Base-by-base conservation (phyloP, 2,113 vertebrate species). In the Triplophysa rosa region DNA sequence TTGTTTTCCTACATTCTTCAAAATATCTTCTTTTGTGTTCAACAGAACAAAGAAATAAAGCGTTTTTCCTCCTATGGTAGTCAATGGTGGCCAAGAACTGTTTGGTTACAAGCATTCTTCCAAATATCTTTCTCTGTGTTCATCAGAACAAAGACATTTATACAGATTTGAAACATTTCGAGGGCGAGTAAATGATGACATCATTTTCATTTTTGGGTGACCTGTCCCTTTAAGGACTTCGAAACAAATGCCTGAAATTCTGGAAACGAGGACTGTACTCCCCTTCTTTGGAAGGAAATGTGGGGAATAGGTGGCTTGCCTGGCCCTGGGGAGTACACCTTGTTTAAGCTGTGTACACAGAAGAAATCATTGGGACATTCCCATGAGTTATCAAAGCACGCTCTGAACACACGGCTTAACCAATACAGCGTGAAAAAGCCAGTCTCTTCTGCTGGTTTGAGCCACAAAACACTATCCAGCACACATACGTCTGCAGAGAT, bases 321-420 rank as follows among this genome's bases (percentile, higher is more conserved):
- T 83, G 70, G 72, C 80, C 78, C 82, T 82, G 79, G 77, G 72
- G 69, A 83, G 83, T 78, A 87, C 79, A 87, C 83, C 81, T 65
- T 84, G 66, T 77, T 82, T 85, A 82, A 72, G 84, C 84, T 85
- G 86, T 80, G 84, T 80, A 74, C 82, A 87, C 82, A 85, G 74
- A 72, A 87, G 79, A 87, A 66, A 82, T 80, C 78, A 84, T 83
- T 84, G 74, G 62, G 81, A 82, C 78, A 84, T 79, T 71, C 78
- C 84, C 52, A 67, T 2, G 68, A 79, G 68, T 74, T 77, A 76
- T 62, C 80, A 42, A 70, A 33, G 67, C 52, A 80, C 17, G 61
- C 52, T 47, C 62, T 68, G 42, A 65, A 77, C 64, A 81, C 26
- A 77, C 16, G 23, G 21, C 47, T 63, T 62, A 54, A 76, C 68